Conservation (phyloP, 2,888 invertebrate genomes). For the Clostera curtula region DNA sequence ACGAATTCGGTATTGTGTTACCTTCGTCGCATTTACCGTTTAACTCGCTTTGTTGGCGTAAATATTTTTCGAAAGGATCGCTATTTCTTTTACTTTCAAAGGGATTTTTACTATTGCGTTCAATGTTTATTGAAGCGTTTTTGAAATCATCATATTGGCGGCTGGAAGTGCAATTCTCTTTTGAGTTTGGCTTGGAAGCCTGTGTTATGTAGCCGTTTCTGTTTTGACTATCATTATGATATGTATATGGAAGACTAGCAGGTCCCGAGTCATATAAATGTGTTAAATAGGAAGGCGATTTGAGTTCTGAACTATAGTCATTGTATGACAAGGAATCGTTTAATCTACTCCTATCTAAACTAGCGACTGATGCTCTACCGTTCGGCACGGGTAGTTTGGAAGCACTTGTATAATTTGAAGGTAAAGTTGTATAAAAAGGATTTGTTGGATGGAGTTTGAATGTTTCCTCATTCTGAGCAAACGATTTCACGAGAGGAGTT, state of each 20-base stretch:
- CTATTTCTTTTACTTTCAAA: conserved; percentile 50
- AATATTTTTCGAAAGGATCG: conserved; percentile 56
- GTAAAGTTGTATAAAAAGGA: conserved; percentile 66
- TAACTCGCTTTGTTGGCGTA: conserved; percentile 35
- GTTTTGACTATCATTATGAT: conserved; percentile 28
- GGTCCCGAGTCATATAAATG: conserved; percentile 38
- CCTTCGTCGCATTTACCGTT: conserved; percentile 38
- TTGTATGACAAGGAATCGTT: conserved; percentile 35
- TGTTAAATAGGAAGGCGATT: conserved; percentile 44
- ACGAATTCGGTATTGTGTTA: conserved; percentile 43
- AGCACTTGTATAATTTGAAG: conserved; percentile 55
- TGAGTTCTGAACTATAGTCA: conserved; percentile 37
- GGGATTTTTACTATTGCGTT: conserved; percentile 40
- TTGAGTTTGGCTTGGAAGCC: too few species aligned
- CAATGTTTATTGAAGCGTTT: conserved; percentile 33
- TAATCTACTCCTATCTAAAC: conserved; percentile 56
- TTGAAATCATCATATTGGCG: conserved; percentile 32
- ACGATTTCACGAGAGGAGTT: conserved; percentile 48
- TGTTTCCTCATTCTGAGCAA: conserved; percentile 41
- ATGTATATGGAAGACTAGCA: conserved; percentile 38
- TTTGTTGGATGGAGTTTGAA: conserved; percentile 63
- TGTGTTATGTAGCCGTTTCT: conserved; percentile 41
- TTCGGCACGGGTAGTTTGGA: conserved; percentile 65
- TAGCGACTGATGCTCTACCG: conserved; percentile 42
- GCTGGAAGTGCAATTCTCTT: conserved; percentile 28